Evolutionary conservation across 2,113 vertebrate genomes (phyloP), one percentile per base, ranked within the genome.

Genomic region (Megaleporinus macrocephalus): DNA sequence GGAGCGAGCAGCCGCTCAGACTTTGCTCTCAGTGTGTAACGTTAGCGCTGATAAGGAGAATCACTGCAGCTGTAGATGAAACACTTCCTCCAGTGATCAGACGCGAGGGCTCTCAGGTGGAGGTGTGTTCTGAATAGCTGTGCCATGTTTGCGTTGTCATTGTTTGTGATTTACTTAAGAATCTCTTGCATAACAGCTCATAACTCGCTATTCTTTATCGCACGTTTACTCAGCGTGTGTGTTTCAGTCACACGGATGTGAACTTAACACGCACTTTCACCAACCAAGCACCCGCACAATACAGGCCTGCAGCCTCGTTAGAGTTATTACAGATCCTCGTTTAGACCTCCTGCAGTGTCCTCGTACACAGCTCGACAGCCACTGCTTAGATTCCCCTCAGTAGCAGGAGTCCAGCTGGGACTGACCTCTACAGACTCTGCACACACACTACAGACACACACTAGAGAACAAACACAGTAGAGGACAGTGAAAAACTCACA

Each of bases 41-140:
- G n/a, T n/a, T n/a, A n/a, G n/a, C n/a, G n/a, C n/a, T n/a, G n/a
- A 70, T 70, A 70, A 41, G 66, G 44, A 33, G 33, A 41, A 61
- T 24, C 24, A 24, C 57, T 61, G 57, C 57, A 24, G 57, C 9
- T 33, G 15, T 14, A 5, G 65, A n/a, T 22, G 4, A 41, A n/a
- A 41, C 3, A n/a, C 13, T 69, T 69, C 65, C 27, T 51, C 59
- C 18, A 20, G 13, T 9, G 26, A 62, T 0, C 29, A 27, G 1
- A 5, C 0, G 12, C 16, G 44, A 27, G 10, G 47, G 27, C 33
- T 62, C 13, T 18, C 20, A n/a, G 0, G 9, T 70, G 24, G 36
- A 70, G 66, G 66, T 44, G 66, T 70, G 66, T 70, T 70, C 33
- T 24, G n/a, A 24, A 62, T 5, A 44, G 74, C 5, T 30, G 36